A percentile compares a stretch with the other conserved stretches of the same genome.
phyloP scores from a whole-genome alignment of 2,888 invertebrate species.

The Scaeva pyrastri region DNA sequence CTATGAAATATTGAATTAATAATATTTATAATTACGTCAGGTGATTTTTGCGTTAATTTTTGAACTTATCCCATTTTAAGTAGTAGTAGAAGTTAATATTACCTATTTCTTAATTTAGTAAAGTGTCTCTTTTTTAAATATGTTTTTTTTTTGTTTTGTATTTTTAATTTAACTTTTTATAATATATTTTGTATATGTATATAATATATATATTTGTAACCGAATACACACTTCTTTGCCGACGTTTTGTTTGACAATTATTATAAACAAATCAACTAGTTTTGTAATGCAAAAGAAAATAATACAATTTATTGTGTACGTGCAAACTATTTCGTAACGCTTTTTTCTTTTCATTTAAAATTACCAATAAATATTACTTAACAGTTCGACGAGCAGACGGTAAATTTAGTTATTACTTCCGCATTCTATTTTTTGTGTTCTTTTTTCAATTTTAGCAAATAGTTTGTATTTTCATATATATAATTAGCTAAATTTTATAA shows the following conservation, averaged over 20 bases:
- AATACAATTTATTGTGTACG: conserved; percentile 73
- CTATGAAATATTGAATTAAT: conserved; percentile 77
- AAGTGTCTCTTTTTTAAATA: conserved; percentile 77
- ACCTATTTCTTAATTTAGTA: conserved; percentile 78
- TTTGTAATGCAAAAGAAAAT: conserved; percentile 73
- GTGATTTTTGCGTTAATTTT: conserved; percentile 77
- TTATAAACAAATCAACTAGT: conserved; percentile 65
- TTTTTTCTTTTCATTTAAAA: conserved; percentile 52
- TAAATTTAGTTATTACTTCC: conserved; percentile 76
- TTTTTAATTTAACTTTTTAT: conserved; percentile 73
- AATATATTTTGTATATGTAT: conserved; percentile 67
- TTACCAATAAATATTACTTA: conserved; percentile 70
- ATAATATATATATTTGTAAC: conserved; percentile 75
- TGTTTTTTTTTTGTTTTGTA: conserved; percentile 78
- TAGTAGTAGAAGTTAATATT: conserved; percentile 77
- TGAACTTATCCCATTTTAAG: conserved; percentile 78
- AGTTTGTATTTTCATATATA: conserved; percentile 66
- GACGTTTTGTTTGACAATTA: conserved; percentile 63
- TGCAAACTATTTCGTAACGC: conserved; percentile 71
- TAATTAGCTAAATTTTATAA: conserved; percentile 78
- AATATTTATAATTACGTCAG: conserved; percentile 79
- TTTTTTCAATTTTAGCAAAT: conserved; percentile 75
- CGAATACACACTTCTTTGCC: conserved; percentile 76
- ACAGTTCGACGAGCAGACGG: conserved; percentile 66
- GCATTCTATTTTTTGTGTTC: conserved; percentile 76